Evolutionary conservation across 2,888 invertebrate genomes (phyloP).

Genomic region (Drosophila mercatorum): DNA sequence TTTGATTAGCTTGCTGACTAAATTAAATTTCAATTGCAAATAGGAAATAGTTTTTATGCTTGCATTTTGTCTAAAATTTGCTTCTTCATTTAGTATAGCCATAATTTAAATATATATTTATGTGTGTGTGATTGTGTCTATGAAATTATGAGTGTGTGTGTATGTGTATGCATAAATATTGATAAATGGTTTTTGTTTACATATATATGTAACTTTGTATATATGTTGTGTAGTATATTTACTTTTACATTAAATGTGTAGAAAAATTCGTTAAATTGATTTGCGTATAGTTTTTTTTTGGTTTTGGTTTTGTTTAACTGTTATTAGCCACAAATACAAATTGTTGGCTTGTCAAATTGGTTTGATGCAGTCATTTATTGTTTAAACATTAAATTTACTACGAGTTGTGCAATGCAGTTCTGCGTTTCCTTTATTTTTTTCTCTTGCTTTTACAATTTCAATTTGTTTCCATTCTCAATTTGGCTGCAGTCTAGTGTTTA

Average conservation of each 20-base stretch:
- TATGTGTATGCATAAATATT: constrained; percentile 33
- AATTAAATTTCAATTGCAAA: constrained; percentile 72
- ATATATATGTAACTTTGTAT: constrained; percentile 17
- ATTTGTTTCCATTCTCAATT: constrained; percentile 43
- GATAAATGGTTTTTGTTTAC: constrained; percentile 47
- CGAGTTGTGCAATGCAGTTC: constrained; percentile 72
- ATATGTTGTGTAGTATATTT: constrained; percentile 38
- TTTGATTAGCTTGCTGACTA: constrained; percentile 74
- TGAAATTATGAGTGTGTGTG: constrained; percentile 27
- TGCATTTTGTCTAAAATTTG: constrained; percentile 53
- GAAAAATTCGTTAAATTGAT: constrained; percentile 80
- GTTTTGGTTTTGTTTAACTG: constrained; percentile 6
- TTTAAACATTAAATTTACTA: constrained; percentile 58
- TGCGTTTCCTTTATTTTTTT: constrained; percentile 36
- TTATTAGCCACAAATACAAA: constrained; percentile 65
- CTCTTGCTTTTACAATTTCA: constrained; percentile 10
- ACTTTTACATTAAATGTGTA: constrained; percentile 78
- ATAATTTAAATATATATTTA: constrained; percentile 40
- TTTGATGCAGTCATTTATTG: constrained; percentile 54
- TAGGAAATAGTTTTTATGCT: constrained; percentile 59
- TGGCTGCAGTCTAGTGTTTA: constrained; percentile 77
- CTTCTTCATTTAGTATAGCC: constrained; percentile 38
- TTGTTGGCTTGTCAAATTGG: constrained; percentile 57
- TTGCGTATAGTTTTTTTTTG: constrained; percentile 64
- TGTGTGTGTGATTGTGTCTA: constrained; percentile 16